Percentiles rank a stretch among this genome's conserved stretches.
phyloP scores from a whole-genome alignment of 2,797 vertebrate genomes.

The Poecilia velifera region DNA sequence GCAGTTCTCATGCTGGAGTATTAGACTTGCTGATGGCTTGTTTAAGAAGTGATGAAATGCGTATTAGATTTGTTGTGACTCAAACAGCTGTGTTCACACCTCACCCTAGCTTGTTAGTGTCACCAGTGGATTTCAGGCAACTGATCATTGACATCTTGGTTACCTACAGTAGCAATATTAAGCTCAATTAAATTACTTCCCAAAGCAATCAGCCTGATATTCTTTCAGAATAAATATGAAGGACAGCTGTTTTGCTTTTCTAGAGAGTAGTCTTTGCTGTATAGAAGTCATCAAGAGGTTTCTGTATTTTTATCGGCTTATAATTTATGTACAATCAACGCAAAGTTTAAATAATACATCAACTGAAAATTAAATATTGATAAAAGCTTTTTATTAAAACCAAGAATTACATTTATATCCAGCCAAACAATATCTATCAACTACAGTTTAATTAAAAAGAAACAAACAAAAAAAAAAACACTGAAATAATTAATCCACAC shows the following conservation, averaged over 20 bases:
- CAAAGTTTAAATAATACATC: background rate
- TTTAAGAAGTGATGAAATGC: conserved; percentile 77
- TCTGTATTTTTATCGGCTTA: background rate
- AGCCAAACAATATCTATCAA: background rate
- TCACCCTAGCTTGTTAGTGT: conserved; percentile 55
- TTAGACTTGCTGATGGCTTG: conserved; percentile 77
- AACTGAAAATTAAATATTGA: background rate
- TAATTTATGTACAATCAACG: background rate
- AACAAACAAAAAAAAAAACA: background rate
- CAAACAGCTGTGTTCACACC: conserved; percentile 75
- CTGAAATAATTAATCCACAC: background rate
- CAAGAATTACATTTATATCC: background rate
- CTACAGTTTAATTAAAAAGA: background rate
- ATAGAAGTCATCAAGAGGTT: background rate
- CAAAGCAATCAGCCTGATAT: background rate
- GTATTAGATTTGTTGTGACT: conserved; percentile 72
- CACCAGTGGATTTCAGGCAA: conserved; percentile 58
- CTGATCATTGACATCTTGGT: conserved; percentile 57
- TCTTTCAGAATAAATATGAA: background rate
- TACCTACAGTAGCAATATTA: conserved; percentile 14
- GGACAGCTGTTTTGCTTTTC: background rate
- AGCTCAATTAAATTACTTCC: conserved; percentile 30
- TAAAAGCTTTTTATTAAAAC: background rate
- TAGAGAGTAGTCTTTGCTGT: background rate
- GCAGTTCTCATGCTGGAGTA: conserved; percentile 52